Base-by-base conservation (phyloP, 2,888 invertebrate species). In the Rhorus exstirpatorius region DNA sequence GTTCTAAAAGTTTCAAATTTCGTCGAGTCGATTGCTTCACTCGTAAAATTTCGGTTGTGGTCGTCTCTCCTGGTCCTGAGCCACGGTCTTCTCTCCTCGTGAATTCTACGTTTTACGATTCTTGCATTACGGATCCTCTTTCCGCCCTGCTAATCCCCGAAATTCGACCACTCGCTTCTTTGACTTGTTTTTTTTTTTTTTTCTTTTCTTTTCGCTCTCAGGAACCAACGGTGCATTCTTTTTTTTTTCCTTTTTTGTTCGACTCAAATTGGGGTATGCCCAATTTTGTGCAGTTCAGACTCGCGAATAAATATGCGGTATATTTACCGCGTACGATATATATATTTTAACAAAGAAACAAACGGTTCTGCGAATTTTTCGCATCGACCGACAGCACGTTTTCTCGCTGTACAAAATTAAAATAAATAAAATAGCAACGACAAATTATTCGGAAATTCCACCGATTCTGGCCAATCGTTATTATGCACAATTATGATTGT, bases 21-120 rank as follows among this genome's bases (percentile, higher is more conserved):
- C 35, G 46, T 60, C 49, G 31, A 58, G 55, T 58, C 70, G 44
- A 58, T 71, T 58, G 49, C 35, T 14, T 8, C 31, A 60, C 60
- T 72, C 71, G 60, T 72, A 46, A 60, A 72, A 72, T 58, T 24
- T 55, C 6, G 7, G 14, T 24, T 17, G 19, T 2, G 7, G 1
- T 6, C 12, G 21, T 1, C 38, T 60, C 38, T 38, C 51, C 35
- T 38, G 35, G 17, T 35, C n/a, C 19, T 49, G 35, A 26, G 49
- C 51, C 51, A 67, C 6, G 12, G 12, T 51, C 35, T 35, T 24
- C 26, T 12, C 51, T 24, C 26, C 14, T 46, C 65, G 26, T 44
- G 17, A 21, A 3, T 46, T 46, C 26, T 46, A 14, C 26, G 65
- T 65, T 65, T 38, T 65, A 65, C 65, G 49, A 19, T 7, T 10